phyloP scores from a whole-genome alignment of 1,140 invertebrate species.

The Mylabris phalerata region DNA sequence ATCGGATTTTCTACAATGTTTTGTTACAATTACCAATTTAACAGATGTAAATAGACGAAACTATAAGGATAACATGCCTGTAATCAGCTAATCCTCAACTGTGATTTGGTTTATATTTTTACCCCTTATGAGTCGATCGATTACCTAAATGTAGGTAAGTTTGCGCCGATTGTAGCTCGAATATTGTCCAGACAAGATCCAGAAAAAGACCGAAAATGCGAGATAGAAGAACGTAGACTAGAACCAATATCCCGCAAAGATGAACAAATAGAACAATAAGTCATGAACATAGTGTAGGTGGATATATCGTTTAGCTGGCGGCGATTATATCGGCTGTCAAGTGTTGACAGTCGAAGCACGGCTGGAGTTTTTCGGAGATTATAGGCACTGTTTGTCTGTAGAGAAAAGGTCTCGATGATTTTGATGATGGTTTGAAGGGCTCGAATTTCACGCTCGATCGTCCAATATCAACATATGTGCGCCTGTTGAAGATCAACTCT shows the following conservation, averaged over 20 bases:
- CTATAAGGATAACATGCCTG: no score
- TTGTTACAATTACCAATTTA: conserved; percentile 19
- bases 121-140: no score
- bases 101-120: no score
- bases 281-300: conserved; percentile 25
- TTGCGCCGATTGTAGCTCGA: no score
- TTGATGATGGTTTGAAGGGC: conserved; percentile 18
- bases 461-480: conserved; percentile 21
- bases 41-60: conserved; percentile 13
- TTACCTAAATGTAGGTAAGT: no score
- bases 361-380: conserved; percentile 7
- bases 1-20: conserved; percentile 13
- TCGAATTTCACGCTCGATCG: conserved; percentile 20
- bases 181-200: no score
- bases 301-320: conserved; percentile 16
- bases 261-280: conserved; percentile 24
- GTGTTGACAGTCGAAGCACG: conserved; percentile 29
- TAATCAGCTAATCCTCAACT: no score
- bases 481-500: not conserved
- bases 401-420: no score
- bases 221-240: not conserved
- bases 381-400: not conserved
- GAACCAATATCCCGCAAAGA: conserved; percentile 20
- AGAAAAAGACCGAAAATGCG: no score
- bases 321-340: conserved; percentile 30